A percentile compares a stretch with the other conserved stretches of the same genome.
These are phyloP conservation scores for Saxicola maurus DNA, from an alignment of 2,797 vertebrate genomes.

Conservation along the genomic window DNA sequence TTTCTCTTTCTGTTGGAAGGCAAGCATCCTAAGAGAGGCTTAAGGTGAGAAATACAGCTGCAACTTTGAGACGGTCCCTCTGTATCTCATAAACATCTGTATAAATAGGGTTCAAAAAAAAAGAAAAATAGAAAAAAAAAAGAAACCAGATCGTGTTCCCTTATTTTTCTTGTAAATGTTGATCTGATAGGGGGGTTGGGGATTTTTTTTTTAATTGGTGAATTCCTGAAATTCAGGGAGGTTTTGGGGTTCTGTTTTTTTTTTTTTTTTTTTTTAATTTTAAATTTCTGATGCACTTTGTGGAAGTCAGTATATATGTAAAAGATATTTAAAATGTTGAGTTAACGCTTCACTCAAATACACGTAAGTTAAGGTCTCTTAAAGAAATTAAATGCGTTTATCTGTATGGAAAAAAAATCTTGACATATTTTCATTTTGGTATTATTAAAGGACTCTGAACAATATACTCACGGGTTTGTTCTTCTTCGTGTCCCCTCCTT, in stretches of 20 bases:
- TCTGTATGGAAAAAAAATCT: conserved; percentile 89
- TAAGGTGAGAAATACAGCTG: conserved; percentile 75
- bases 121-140: neutral
- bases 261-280: conserved; percentile 56
- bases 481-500: neutral
- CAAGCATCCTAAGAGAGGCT: conserved; percentile 67
- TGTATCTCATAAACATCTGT: conserved; percentile 82
- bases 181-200: conserved; percentile 71
- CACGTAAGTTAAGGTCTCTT: conserved; percentile 82
- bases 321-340: conserved; percentile 94
- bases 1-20: conserved; percentile 45
- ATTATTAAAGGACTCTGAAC: conserved; percentile 96
- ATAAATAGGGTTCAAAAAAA: conserved; percentile 82
- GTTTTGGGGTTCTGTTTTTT: conserved; percentile 51
- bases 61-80: conserved; percentile 78
- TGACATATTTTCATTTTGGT: conserved; percentile 99
- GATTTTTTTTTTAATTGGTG: conserved; percentile 73
- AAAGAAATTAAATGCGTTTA: conserved; percentile 99
- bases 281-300: conserved; percentile 99
- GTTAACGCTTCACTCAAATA: conserved; percentile 93
- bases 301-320: conserved; percentile 99
- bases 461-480: conserved; percentile 54
- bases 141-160: conserved; percentile 69
- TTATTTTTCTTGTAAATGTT: conserved; percentile 93
- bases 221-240: conserved; percentile 97